Evolutionary conservation across 2,113 vertebrate genomes (phyloP), one percentile per base, ranked within the genome.

Genomic region (Nymphicus hollandicus): DNA sequence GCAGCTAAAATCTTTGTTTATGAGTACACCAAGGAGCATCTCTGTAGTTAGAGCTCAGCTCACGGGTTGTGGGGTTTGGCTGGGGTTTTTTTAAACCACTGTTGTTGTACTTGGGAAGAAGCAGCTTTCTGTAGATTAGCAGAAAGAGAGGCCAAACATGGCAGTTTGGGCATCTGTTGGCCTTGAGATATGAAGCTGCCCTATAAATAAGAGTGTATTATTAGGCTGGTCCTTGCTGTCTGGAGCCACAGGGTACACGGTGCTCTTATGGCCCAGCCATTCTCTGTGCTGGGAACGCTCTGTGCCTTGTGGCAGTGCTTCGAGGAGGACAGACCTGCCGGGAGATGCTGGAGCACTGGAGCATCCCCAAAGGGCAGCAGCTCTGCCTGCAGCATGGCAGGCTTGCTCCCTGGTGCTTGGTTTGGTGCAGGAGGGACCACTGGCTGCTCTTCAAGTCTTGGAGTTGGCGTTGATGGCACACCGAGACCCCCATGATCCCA

Each of bases 181-280:
- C 82, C 88, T 95, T 86, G 81, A 91, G 85, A 86, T 87, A 83
- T 6, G 68, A 78, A 86, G 63, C 60, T 69, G 47, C 39, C 81
- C 89, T 94, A 92, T 96, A 96, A 97, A 97, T 95, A 97, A 88
- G 66, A 83, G 64, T 6, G 4, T 96, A 93, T 97, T 96, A 95
- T 94, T 96, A 92, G 91, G 52, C n/a, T 55, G 86, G 56, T 86
- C 49, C 81, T 95, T 56, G 84, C 84, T 80, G 70, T 43, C 73
- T 37, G 79, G 39, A 89, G 64, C 46, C 0, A 0, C 69, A 56
- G 91, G 76, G 93, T 77, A 79, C 43, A 56, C 0, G 1, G 69
- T 68, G 80, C 74, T 71, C 4, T 0, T 44, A 13, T 12, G 25
- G 17, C 23, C 15, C 1, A 1, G 86, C 27, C 17, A 41, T 60